Evolutionary conservation across 2,113 vertebrate species (phyloP).

Genomic region (Pollachius pollachius): DNA sequence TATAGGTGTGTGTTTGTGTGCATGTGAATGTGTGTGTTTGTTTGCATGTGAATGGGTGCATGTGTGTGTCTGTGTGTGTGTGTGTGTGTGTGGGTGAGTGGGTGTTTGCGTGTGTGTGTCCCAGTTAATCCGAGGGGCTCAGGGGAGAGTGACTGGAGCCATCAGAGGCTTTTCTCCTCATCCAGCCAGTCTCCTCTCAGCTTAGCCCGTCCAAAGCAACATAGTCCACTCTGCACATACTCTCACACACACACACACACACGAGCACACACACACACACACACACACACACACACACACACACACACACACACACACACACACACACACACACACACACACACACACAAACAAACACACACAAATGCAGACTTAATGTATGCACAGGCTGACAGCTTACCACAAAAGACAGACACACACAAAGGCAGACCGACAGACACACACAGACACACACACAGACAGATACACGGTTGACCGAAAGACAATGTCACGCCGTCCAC

Average conservation of each 20-base stretch:
- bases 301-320: neutral
- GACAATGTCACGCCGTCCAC: too few relatives aligned
- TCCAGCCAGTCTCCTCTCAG: conserved; percentile 28
- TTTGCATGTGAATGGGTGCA: neutral
- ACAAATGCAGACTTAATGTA: conserved; percentile 1
- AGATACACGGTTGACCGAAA: neutral
- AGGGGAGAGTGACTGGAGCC: conserved; percentile 56
- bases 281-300: neutral
- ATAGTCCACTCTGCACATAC: neutral
- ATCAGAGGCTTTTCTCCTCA: conserved; percentile 61
- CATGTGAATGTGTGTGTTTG: conserved; percentile 3
- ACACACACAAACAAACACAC: conserved; percentile 21
- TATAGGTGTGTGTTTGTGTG: too few relatives aligned
- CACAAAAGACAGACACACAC: conserved; percentile 6
- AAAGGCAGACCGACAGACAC: neutral
- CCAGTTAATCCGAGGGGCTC: conserved; percentile 57
- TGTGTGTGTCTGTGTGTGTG: conserved; percentile 1
- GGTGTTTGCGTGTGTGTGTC: conserved; percentile 41
- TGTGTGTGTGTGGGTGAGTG: conserved; percentile 4
- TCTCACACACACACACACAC: conserved; percentile 9
- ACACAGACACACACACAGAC: neutral
- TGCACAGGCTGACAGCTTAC: neutral
- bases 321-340: conserved; percentile 21
- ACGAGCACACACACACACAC: conserved; percentile 22
- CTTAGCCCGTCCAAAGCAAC: neutral